Evolutionary conservation across 1,140 invertebrate genomes (phyloP).

Genomic region (Cydia splendana): DNA sequence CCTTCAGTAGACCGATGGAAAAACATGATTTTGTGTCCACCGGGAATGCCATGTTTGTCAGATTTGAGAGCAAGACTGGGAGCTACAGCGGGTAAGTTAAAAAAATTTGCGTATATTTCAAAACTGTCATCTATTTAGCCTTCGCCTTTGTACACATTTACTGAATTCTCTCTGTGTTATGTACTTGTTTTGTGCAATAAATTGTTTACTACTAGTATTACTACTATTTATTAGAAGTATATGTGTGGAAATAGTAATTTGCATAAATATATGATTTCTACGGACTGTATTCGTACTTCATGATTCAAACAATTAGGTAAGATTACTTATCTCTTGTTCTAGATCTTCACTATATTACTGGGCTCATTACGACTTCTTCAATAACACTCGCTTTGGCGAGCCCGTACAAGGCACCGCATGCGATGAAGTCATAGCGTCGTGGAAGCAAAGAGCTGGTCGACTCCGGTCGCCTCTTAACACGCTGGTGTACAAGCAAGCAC

Average conservation of each 20-base stretch:
- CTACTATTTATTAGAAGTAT: not conserved
- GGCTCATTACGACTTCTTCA: slow-evolving; percentile 96
- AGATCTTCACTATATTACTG: slow-evolving; percentile 92
- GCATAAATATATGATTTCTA: no score
- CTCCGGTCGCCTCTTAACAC: slow-evolving; percentile 91
- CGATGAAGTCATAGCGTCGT: slow-evolving; percentile 91
- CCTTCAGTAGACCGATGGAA: slow-evolving; percentile 94
- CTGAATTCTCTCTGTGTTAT: no score
- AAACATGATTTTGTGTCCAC: slow-evolving; percentile 95
- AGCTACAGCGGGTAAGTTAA: slow-evolving; percentile 88
- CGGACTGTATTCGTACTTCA: not conserved
- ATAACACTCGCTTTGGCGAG: slow-evolving; percentile 91
- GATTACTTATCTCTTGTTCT: slow-evolving; percentile 35
- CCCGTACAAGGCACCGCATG: slow-evolving; percentile 89
- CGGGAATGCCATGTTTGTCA: slow-evolving; percentile 90
- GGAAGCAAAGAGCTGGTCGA: slow-evolving; percentile 85
- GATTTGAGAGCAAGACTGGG: slow-evolving; percentile 94
- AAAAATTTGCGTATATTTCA: not conserved
- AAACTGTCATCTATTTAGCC: no score
- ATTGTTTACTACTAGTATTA: no score
- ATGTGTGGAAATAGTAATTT: not conserved
- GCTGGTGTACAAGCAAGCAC: slow-evolving; percentile 89
- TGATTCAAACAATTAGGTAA: not conserved
- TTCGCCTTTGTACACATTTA: no score
- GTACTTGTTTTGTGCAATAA: no score